Evolutionary conservation across 2,888 invertebrate species (phyloP), one percentile per base, ranked within the genome.

Genomic region (Clusia tigrina): DNA sequence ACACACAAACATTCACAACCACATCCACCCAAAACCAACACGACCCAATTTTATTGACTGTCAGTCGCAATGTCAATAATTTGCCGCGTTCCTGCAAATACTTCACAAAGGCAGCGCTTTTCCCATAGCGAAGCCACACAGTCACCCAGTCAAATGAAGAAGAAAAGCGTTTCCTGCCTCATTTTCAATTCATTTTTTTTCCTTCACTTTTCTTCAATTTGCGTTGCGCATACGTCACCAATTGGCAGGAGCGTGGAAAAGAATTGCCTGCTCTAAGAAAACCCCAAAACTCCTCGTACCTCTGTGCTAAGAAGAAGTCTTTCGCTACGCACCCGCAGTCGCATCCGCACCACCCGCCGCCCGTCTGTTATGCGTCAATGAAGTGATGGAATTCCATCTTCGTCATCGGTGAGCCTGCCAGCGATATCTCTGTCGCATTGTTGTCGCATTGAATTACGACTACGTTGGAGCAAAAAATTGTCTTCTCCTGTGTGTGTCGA

Each of bases 31-130:
- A 42, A 42, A 6, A 42, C 10, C 42, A 18, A 48, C 48, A 48
- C 48, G 48, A 48, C 48, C 48, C 48, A 48, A 32, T 63, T 59
- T 63, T 63, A 63, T 59, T 59, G 59, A 63, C 58, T 63, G 63
- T 38, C 63, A 48, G 57, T 48, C 57, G 26, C 26, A 55, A 26
- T 63, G 63, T 63, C 59, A 59, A 58, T 58, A 58, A 59, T 58
- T 63, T 63, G 53, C 54, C 38, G 54, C 26, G 42, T 25, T 18
- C 38, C 26, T 12, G 48, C 37, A 56, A 24, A 48, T 48, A 48
- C 20, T 48, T 22, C 20, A 6, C 48, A 48, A 48, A 20, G 48
- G 6, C 18, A 9, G 32, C 6, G 6, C n/a, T 42, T 48, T 48
- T 48, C 48, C 48, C 48, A 20, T 42, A 17, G 42, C n/a, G 12